Base-by-base conservation (phyloP, 2,888 invertebrate species). In the Heliconius aoede region DNA sequence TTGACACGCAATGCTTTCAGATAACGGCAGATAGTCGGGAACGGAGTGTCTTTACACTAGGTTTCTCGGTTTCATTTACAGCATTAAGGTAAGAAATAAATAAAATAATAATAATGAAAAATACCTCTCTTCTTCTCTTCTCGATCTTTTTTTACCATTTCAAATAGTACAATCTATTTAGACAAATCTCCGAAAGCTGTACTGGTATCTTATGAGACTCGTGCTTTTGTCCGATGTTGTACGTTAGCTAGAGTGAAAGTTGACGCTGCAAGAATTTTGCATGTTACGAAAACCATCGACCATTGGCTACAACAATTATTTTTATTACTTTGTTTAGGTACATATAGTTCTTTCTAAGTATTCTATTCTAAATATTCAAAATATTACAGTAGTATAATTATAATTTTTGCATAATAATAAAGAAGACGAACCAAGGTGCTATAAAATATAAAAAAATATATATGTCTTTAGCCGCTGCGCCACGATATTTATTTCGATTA, bases 231-330 rank as follows among this genome's bases (percentile, higher is more conserved):
- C 85, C 86, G 84, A 79, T 78, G 76, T 80, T 58, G 80, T 82
- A 79, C 89, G 84, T 91, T 93, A 93, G 91, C 92, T 88, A 87
- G 81, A 89, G 94, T 91, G 94, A 94, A 94, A 93, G 94, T 92
- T 84, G 82, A 85, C 84, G 85, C 88, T 89, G 89, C 89, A 88
- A 91, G 85, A 84, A 84, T 85, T 87, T 91, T 86, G 85, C 84
- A 89, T 91, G 92, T 90, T 91, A 89, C 90, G 87, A 89, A 88
- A 90, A 87, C 83, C 82, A 84, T 86, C 86, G 85, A 81, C 80
- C 81, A 83, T 84, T 80, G 79, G 80, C 82, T 80, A 83, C 83
- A 82, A 83, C 81, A 83, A 80, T 84, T 81, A 82, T 82, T 82
- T 80, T 76, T 77, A 74, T 74, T 46, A 67, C 61, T 40, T 68